Conservation (phyloP, 2,113 vertebrate species). For the Megaceryle maxima region DNA sequence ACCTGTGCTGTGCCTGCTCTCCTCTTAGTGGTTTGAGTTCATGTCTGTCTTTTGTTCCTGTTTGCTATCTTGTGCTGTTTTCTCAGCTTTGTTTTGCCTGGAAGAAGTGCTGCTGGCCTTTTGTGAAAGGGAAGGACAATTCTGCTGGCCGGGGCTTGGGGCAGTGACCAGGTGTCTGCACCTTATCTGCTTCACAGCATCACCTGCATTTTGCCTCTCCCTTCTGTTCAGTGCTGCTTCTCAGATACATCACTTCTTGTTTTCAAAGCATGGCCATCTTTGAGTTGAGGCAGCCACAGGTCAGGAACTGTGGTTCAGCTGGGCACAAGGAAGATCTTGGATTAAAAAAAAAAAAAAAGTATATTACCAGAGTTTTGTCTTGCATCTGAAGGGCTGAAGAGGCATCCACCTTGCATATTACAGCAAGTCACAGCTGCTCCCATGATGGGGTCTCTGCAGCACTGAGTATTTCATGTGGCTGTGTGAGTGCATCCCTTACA, state of each 20-base stretch:
- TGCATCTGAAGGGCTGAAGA: background rate
- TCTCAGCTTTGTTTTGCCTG: conserved; percentile 48
- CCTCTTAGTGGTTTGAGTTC: background rate
- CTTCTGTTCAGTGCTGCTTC: background rate
- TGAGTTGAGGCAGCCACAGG: background rate
- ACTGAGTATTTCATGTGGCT: background rate
- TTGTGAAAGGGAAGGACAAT: background rate
- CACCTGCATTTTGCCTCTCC: background rate
- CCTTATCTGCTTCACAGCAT: background rate
- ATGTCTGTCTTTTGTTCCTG: background rate
- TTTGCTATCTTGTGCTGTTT: conserved; percentile 40
- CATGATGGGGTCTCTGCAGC: background rate
- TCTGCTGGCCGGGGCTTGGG: background rate
- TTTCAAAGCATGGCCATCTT: background rate
- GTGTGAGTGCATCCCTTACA: background rate
- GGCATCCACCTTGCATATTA: background rate
- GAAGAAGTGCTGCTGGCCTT: background rate
- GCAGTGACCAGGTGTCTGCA: background rate
- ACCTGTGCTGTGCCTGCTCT: background rate
- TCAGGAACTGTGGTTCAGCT: background rate
- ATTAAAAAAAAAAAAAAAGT: background rate
- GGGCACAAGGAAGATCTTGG: background rate
- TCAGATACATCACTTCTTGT: background rate
- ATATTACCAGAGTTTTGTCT: background rate
- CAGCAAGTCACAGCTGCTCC: background rate